Conservation (phyloP, 2,113 vertebrate species). For the Montifringilla adamsi region DNA sequence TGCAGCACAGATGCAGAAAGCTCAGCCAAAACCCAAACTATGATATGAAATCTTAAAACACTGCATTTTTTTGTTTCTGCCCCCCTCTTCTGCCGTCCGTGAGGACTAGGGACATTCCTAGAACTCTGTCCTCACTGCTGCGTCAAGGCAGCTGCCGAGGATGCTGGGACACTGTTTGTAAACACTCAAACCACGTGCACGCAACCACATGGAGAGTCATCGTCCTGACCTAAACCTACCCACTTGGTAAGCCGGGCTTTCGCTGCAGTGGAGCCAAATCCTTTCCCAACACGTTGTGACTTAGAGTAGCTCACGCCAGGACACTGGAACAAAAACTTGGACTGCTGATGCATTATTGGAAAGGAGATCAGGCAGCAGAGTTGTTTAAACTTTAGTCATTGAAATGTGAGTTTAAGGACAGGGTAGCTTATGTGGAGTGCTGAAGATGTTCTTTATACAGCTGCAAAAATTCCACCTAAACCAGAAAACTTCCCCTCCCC, state of each 20-base stretch:
- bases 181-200: conserved; percentile 44
- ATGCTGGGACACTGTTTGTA: conserved; percentile 55
- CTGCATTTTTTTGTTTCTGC: not conserved
- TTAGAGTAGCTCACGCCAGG: not conserved
- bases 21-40: conserved; percentile 27
- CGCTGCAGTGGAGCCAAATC: not conserved
- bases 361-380: not conserved
- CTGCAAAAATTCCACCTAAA: not conserved
- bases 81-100: rapidly evolving
- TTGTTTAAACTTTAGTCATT: not conserved
- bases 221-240: conserved; percentile 13
- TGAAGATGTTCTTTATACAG: not conserved
- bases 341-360: not conserved
- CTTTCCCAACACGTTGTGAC: not conserved
- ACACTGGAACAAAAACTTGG: not conserved
- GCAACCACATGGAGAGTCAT: conserved; percentile 48
- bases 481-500: not conserved
- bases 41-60: not conserved
- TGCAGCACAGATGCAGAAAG: not conserved
- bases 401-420: not conserved
- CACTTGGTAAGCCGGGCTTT: not conserved
- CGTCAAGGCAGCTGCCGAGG: conserved; percentile 28
- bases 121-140: conserved; percentile 1
- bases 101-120: not conserved
- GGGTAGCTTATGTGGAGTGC: not conserved